A percentile compares a stretch with the other conserved stretches of the same genome.
Evolutionary conservation across 2,113 vertebrate genomes (phyloP).

Genomic region (Aleadryas rufinucha): DNA sequence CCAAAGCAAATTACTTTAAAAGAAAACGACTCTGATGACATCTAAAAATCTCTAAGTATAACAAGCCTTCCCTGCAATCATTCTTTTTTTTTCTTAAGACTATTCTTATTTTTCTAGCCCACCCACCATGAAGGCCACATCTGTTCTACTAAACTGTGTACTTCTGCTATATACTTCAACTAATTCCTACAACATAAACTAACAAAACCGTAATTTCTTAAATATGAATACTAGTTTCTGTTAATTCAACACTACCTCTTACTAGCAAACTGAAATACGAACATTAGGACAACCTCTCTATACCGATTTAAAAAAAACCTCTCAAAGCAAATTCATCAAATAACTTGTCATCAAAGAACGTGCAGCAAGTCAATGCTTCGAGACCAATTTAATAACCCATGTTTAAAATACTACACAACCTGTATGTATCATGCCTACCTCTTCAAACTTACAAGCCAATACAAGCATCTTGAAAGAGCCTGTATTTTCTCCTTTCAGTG

Average conservation of each 20-base stretch:
- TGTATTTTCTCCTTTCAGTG: not conserved
- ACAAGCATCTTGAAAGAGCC: not conserved
- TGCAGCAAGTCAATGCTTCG: not conserved
- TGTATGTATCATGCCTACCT: not conserved
- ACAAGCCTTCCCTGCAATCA: not conserved
- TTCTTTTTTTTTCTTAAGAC: not conserved
- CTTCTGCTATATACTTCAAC: not conserved
- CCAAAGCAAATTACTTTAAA: not conserved
- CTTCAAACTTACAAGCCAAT: not conserved
- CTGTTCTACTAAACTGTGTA: not conserved
- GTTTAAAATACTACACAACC: not conserved
- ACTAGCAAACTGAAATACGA: not conserved
- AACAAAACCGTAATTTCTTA: not conserved
- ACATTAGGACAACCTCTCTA: not conserved
- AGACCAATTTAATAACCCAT: not conserved
- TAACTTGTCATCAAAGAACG: not conserved
- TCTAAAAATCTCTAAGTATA: not conserved
- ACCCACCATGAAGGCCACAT: not conserved
- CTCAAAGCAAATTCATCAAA: not conserved
- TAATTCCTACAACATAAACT: not conserved
- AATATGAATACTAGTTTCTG: not conserved
- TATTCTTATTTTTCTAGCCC: not conserved
- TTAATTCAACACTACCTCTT: not conserved
- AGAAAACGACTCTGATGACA: not conserved
- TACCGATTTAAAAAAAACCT: rapidly evolving